Evolutionary conservation across 2,888 invertebrate genomes (phyloP).

Genomic region (Latheticus oryzae): DNA sequence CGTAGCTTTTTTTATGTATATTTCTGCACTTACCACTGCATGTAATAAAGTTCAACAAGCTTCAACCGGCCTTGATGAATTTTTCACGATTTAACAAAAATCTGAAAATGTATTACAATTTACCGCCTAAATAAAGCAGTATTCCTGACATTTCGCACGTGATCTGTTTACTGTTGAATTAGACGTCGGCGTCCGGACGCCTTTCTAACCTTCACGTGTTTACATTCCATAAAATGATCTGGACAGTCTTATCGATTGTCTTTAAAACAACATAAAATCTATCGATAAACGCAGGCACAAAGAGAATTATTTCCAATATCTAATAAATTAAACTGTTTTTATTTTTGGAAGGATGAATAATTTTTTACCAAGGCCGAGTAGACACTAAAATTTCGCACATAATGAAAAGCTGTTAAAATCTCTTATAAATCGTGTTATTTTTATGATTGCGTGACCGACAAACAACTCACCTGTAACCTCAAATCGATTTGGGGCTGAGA

Average conservation of each 20-base stretch:
- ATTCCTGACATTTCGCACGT: no score
- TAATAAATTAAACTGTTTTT: constrained; percentile 10
- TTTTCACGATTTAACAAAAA: no score
- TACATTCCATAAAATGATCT: constrained; percentile 35
- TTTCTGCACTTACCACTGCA: constrained; percentile 14
- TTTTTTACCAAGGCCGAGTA: constrained; percentile 6
- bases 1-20: constrained; percentile 8
- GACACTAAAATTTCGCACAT: no score
- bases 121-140: no score
- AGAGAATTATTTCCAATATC: constrained; percentile 5
- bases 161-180: constrained; percentile 6
- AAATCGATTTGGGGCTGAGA: constrained; percentile 62
- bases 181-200: constrained; percentile 29
- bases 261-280: constrained; percentile 9
- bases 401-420: no score
- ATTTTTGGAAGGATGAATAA: constrained; percentile 12
- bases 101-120: no score
- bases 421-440: background rate
- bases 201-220: constrained; percentile 32
- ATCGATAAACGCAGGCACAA: constrained; percentile 1
- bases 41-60: constrained; percentile 17
- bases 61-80: constrained; percentile 7
- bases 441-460: background rate
- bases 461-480: constrained; percentile 60
- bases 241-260: constrained; percentile 16